Evolutionary conservation across 2,888 invertebrate genomes (phyloP).

Genomic region (Mycalesis mineus): DNA sequence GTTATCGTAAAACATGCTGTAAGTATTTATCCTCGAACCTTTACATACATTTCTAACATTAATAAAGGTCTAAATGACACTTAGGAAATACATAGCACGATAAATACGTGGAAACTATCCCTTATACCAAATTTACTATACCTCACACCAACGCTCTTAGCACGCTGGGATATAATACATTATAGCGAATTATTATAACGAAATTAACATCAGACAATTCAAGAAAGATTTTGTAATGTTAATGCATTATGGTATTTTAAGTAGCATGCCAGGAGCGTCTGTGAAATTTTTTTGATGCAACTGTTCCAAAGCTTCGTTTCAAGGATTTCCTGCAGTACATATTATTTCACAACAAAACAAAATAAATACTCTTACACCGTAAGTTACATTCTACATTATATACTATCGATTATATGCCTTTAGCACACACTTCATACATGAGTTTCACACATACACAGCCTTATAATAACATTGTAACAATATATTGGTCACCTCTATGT

Average conservation of each 20-base stretch:
- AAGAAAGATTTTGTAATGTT: no score
- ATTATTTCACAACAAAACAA: background rate
- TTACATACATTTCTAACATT: background rate
- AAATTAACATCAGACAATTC: no score
- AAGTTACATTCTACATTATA: constrained; percentile 4
- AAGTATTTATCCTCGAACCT: background rate
- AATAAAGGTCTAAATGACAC: background rate
- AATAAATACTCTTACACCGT: constrained; percentile 13
- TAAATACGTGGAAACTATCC: background rate
- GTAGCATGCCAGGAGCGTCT: background rate
- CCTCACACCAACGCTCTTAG: background rate
- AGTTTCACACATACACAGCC: constrained; percentile 39
- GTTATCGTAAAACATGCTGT: background rate
- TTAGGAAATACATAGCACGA: background rate
- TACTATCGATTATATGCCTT: constrained; percentile 4
- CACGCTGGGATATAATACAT: background rate
- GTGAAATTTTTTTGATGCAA: background rate
- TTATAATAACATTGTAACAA: constrained; percentile 22
- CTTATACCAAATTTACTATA: background rate
- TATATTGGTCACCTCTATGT: constrained; percentile 27
- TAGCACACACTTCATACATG: constrained; percentile 22
- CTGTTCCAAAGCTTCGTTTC: background rate
- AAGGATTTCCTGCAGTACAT: background rate
- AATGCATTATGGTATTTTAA: background rate
- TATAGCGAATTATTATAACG: no score